Conservation (phyloP, 2,113 vertebrate species). For the Phyllostomus discolor region DNA sequence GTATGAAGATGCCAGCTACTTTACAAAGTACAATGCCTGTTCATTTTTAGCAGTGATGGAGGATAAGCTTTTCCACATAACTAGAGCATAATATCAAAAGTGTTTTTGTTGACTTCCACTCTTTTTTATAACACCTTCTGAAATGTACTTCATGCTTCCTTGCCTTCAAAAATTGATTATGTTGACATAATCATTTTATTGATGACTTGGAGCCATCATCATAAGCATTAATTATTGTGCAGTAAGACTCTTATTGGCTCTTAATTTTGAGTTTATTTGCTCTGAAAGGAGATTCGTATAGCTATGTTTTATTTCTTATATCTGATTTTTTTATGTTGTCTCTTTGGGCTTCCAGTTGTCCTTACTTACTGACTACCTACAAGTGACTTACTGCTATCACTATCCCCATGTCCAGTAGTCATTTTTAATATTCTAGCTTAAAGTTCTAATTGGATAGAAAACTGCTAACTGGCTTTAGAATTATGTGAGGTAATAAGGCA, state of each 20-base stretch:
- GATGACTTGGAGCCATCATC: background rate
- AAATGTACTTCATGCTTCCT: background rate
- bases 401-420: background rate
- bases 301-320: background rate
- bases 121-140: background rate
- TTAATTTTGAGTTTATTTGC: background rate
- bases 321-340: background rate
- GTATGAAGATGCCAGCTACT: background rate
- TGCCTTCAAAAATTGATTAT: background rate
- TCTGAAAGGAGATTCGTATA: background rate
- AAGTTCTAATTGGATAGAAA: background rate
- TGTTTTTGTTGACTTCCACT: background rate
- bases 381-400: background rate
- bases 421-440: background rate
- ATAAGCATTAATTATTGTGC: background rate
- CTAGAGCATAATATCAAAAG: background rate
- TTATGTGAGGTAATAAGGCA: background rate
- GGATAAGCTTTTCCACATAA: background rate
- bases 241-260: background rate
- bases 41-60: background rate
- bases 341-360: background rate
- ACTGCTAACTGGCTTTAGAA: background rate
- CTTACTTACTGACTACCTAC: background rate
- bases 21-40: background rate
- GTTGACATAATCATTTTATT: background rate